A percentile compares a stretch with the other conserved stretches of the same genome.
Conservation (phyloP, 2,888 invertebrate species). For the Thumatha senex region DNA sequence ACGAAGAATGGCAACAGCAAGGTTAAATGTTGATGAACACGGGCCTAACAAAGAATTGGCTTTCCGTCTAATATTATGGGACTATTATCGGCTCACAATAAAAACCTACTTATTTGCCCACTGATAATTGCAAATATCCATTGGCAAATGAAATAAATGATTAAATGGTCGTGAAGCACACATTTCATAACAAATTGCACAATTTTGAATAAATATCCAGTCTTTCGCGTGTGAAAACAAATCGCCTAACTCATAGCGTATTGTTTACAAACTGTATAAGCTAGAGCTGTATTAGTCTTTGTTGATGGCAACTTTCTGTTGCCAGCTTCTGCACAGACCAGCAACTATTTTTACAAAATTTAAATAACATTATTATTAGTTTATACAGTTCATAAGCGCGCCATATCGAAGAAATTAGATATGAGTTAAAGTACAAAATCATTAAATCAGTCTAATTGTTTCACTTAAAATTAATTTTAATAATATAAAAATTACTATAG, state of each 20-base stretch:
- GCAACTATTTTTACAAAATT: background rate
- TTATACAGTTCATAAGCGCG: background rate
- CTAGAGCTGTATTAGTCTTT: background rate
- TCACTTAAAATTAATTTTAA: constrained; percentile 54
- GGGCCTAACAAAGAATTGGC: too few species aligned
- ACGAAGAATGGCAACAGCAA: too few species aligned
- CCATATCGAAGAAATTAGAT: constrained; percentile 3
- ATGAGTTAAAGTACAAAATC: constrained; percentile 44
- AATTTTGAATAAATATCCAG: constrained; percentile 50
- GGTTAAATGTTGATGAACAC: too few species aligned
- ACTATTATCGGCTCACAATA: too few species aligned
- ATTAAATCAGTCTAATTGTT: constrained; percentile 73
- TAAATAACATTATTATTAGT: background rate
- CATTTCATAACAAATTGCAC: constrained; percentile 13
- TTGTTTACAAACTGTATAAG: background rate
- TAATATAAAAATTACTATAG: constrained; percentile 9
- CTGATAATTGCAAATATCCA: too few species aligned
- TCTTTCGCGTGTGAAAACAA: constrained; percentile 51
- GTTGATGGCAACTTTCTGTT: background rate
- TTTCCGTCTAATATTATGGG: too few species aligned
- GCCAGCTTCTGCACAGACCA: background rate
- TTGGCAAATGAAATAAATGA: too few species aligned
- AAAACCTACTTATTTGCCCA: too few species aligned
- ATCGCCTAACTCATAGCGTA: background rate
- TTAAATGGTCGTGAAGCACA: background rate